A percentile compares a stretch with the other conserved stretches of the same genome.
phyloP scores from a whole-genome alignment of 2,888 invertebrate genomes.

The Caenorhabditis macrosperma region DNA sequence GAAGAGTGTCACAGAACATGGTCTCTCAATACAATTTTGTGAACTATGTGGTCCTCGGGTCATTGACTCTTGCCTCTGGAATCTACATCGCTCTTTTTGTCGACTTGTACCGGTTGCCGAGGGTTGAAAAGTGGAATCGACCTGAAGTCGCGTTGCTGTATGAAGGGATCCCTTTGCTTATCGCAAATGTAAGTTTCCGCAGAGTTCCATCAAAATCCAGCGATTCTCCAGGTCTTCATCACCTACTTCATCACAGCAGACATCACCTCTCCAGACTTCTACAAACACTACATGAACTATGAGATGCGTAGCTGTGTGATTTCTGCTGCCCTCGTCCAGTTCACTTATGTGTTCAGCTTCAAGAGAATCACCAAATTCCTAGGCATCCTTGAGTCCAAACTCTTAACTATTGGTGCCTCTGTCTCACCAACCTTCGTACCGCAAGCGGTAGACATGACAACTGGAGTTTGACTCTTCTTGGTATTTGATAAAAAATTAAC shows the following conservation, averaged over 20 bases:
- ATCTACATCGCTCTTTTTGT: slow-evolving; percentile 17
- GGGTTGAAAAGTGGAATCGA: background rate
- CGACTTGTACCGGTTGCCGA: background rate
- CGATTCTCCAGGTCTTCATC: slow-evolving; percentile 13
- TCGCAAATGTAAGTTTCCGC: slow-evolving; percentile 23
- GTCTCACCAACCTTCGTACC: background rate
- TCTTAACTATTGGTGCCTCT: background rate
- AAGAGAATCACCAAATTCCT: background rate
- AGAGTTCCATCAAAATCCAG: background rate
- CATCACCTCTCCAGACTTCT: background rate
- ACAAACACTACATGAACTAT: background rate
- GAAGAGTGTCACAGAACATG: background rate
- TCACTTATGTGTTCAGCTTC: slow-evolving; percentile 21
- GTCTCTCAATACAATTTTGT: background rate
- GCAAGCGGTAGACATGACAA: too few relatives aligned
- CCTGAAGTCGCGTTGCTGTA: slow-evolving; percentile 30
- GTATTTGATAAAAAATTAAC: too few relatives aligned
- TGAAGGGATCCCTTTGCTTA: slow-evolving; percentile 30
- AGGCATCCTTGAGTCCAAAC: background rate
- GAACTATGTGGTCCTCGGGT: background rate
- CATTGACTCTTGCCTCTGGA: background rate
- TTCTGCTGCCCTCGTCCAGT: slow-evolving; percentile 13
- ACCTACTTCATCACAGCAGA: background rate
- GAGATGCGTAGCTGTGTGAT: slow-evolving; percentile 26
- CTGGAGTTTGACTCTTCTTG: too few relatives aligned